These are phyloP conservation scores for Brachyrhaphis roseni DNA, from an alignment of 2,797 vertebrate genomes.

Conservation along the genomic window DNA sequence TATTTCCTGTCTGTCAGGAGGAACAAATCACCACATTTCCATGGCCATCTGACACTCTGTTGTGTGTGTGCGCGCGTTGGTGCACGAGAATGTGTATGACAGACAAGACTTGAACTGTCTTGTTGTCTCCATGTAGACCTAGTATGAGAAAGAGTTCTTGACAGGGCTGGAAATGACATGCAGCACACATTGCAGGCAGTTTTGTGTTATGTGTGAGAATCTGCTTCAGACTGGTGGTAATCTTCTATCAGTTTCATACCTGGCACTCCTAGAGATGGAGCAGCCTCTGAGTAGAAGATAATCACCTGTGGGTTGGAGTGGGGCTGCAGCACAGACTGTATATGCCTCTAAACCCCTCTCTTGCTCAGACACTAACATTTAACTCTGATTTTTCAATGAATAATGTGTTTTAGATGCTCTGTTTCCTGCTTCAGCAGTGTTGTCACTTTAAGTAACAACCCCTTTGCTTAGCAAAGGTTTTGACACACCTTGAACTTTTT, in stretches of 20 bases:
- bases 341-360: constrained; percentile 18
- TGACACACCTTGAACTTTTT: neutral
- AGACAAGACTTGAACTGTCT: constrained; percentile 13
- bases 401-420: constrained; percentile 7
- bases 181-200: constrained; percentile 22
- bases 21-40: constrained; percentile 64
- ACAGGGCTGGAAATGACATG: constrained; percentile 38
- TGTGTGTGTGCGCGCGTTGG: constrained; percentile 14
- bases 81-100: neutral
- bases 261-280: constrained; percentile 32
- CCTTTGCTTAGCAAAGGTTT: neutral
- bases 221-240: constrained; percentile 32
- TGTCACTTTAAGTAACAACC: constrained; percentile 5
- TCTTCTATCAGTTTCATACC: constrained; percentile 45
- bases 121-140: constrained; percentile 25
- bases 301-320: constrained; percentile 27
- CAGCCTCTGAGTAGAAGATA: constrained; percentile 49
- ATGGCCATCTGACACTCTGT: constrained; percentile 40
- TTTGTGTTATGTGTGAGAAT: constrained; percentile 31
- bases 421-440: constrained; percentile 6
- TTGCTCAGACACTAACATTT: constrained; percentile 1
- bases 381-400: neutral
- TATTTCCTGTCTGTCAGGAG: constrained; percentile 74
- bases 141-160: constrained; percentile 25
- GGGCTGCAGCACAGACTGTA: constrained; percentile 2